Base-by-base conservation (phyloP, 2,113 vertebrate species). In the Trinectes maculatus region DNA sequence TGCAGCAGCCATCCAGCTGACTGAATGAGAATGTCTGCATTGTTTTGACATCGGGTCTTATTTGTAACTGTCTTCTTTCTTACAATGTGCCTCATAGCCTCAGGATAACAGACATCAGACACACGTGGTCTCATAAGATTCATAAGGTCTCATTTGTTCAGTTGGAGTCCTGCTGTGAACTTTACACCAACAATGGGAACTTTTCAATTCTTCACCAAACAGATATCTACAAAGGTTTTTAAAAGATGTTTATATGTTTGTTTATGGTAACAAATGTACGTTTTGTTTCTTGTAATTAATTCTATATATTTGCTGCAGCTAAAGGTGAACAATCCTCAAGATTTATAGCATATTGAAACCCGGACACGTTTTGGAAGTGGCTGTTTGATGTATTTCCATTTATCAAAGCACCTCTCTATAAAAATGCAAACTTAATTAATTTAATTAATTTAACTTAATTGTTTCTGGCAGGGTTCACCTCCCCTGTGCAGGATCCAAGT, bases 111-210 rank as follows among this genome's bases (percentile, higher is more conserved):
- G 53, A 83, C 65, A 74, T 68, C 61, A 71, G 8, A 64, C 53
- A 77, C 84, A 82, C 29, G 59, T 81, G 86, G 68, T 81, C 66
- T 83, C 78, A 81, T 64, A 61, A 82, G 61, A 83, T 75, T 78
- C 75, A 89, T 85, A 82, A 87, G 60, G 53, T 89, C 80, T 76
- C 64, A 65, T 65, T 80, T 87, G 83, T 87, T 82, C 78, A 24
- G 22, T 31, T 3, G 42, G 33, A 77, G 69, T 74, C 77, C 82
- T 67, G 69, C 71, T 74, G 64, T 86, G 77, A 88, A 86, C 86
- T 83, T 79, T 29, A 28, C 33, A 58, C 3, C 18, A 66, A 84
- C 83, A 84, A 82, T 75, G 80, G 43, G 29, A 77, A 85, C 83
- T 55, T 69, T 76, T 87, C 44, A 67, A 77, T 74, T 77, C 58